Conservation (phyloP, 2,888 invertebrate species). For the Tachystola acroxantha region DNA sequence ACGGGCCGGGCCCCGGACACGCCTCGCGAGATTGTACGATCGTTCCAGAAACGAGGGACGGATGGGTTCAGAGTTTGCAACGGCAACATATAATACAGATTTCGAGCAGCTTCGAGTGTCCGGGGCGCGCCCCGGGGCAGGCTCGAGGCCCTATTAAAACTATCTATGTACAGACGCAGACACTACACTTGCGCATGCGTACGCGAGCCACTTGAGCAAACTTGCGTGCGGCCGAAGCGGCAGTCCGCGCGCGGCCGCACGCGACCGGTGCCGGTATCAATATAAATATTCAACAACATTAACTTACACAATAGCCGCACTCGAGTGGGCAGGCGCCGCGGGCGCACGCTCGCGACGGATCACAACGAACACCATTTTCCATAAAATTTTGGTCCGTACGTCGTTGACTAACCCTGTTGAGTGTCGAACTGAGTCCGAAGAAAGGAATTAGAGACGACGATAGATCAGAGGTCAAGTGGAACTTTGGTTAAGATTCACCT, state of each 20-base stretch:
- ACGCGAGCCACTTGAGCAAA: conserved; percentile 66
- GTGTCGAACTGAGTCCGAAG: conserved; percentile 44
- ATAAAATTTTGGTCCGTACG: conserved; percentile 55
- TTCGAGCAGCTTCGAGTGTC: conserved; percentile 31
- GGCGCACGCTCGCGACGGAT: conserved; percentile 43
- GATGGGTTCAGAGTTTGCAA: conserved; percentile 31
- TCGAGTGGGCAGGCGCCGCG: conserved; percentile 25
- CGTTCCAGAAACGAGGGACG: conserved; percentile 27
- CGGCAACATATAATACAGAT: conserved; percentile 30
- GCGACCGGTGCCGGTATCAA: conserved; percentile 10
- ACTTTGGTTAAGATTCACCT: conserved; percentile 72
- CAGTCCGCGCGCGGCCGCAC: conserved; percentile 9
- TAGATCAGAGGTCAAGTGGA: conserved; percentile 53
- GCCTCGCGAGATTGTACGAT: conserved; percentile 15
- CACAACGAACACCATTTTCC: conserved; percentile 40
- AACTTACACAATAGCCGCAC: conserved; percentile 23
- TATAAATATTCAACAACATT: conserved; percentile 47
- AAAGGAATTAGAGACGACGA: conserved; percentile 48
- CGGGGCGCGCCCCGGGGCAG: conserved; percentile 23
- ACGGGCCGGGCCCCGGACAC: conserved; percentile 20
- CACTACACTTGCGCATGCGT: conserved; percentile 56
- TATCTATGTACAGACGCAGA: conserved; percentile 67
- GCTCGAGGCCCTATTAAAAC: conserved; percentile 47
- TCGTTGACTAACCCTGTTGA: conserved; percentile 60
- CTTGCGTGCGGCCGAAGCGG: conserved; percentile 37